These are phyloP conservation scores for Myripristis jacobus DNA, from an alignment of 2,797 vertebrate genomes.

Conservation along the genomic window DNA sequence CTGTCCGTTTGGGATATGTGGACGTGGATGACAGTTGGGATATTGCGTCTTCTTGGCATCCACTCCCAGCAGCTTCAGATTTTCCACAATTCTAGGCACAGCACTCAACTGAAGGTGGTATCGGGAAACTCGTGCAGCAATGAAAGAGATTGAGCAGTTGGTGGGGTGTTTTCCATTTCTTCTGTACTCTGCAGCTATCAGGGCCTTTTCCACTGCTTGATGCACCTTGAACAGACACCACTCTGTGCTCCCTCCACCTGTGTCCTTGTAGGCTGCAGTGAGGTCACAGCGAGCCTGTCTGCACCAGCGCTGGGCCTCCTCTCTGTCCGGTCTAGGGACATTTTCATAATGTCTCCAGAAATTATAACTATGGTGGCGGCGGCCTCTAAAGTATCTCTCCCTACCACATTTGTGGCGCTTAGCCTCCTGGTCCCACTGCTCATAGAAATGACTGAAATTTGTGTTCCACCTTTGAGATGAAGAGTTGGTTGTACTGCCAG, in stretches of 20 bases:
- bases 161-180: conserved; percentile 54
- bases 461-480: conserved; percentile 8
- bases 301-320: conserved; percentile 84
- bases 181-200: conserved; percentile 80
- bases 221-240: conserved; percentile 89
- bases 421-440: conserved; percentile 83
- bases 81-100: conserved; percentile 67
- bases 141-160: conserved; percentile 60
- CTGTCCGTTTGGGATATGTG: conserved; percentile 81
- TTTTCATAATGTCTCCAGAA: conserved; percentile 79
- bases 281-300: conserved; percentile 86
- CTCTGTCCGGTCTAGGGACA: conserved; percentile 73
- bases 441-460: conserved; percentile 65
- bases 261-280: conserved; percentile 75
- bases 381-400: conserved; percentile 57
- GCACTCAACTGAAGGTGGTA: conserved; percentile 63
- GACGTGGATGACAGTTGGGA: conserved; percentile 76
- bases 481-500: background rate
- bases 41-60: conserved; percentile 86
- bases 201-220: conserved; percentile 85
- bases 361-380: conserved; percentile 62
- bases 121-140: conserved; percentile 65
- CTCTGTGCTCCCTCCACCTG: conserved; percentile 72
- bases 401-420: conserved; percentile 70
- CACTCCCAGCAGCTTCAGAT: conserved; percentile 75